Conservation (phyloP, 2,888 invertebrate genomes). For the Drosophila dives region DNA sequence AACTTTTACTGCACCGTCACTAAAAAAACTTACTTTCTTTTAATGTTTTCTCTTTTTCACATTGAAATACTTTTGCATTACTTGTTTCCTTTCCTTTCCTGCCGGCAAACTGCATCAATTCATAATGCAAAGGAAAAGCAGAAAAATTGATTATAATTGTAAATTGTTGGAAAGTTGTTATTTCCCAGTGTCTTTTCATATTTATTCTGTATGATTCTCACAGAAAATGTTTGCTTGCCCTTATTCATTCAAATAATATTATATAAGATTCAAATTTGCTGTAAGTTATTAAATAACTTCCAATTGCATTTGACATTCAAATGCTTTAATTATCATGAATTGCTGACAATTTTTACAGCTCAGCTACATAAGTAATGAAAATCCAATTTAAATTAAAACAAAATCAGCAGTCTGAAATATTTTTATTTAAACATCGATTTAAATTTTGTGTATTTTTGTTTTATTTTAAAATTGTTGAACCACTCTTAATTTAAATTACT, state of each 20-base stretch:
- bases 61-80: constrained; percentile 68
- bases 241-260: not conserved
- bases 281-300: not conserved
- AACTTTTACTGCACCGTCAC: constrained; percentile 72
- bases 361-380: not conserved
- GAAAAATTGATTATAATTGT: constrained; percentile 76
- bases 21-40: constrained; percentile 32
- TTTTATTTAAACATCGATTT: not conserved
- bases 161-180: constrained; percentile 58
- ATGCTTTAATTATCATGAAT: not conserved
- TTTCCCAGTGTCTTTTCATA: constrained; percentile 1
- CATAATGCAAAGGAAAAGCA: constrained; percentile 53
- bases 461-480: no score
- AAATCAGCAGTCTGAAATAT: not conserved
- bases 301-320: not conserved
- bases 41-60: constrained; percentile 15
- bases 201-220: constrained; percentile 6
- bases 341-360: no score
- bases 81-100: constrained; percentile 35
- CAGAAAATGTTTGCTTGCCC: constrained; percentile 3
- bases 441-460: not conserved
- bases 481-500: no score
- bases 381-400: not conserved
- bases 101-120: constrained; percentile 50
- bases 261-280: not conserved